These are phyloP conservation scores for Brachyptera risi DNA, from an alignment of 2,888 invertebrate genomes.

Conservation along the genomic window DNA sequence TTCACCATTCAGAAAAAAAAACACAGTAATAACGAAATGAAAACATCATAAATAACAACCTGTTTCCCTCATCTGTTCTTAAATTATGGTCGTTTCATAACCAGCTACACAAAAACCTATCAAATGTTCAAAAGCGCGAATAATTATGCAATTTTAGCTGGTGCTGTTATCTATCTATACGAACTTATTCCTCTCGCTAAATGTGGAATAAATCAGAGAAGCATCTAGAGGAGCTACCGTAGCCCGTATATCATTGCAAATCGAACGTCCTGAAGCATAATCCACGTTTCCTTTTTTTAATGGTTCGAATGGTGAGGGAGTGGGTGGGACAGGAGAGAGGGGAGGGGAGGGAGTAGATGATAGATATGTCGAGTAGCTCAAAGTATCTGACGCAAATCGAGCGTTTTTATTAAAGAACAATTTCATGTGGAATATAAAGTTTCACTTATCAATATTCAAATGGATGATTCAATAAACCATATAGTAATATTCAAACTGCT, in stretches of 20 bases:
- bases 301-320: not conserved
- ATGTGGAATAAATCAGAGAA: not conserved
- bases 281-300: constrained; percentile 17
- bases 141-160: constrained; percentile 8
- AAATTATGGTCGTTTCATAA: constrained; percentile 1
- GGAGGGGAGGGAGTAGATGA: too few relatives aligned
- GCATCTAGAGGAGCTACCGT: not conserved
- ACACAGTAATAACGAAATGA: too few relatives aligned
- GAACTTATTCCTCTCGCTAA: not conserved
- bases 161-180: not conserved
- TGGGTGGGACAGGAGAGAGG: too few relatives aligned
- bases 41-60: constrained; percentile 8
- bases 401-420: too few relatives aligned
- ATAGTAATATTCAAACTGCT: too few relatives aligned
- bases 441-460: too few relatives aligned
- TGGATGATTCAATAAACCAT: too few relatives aligned
- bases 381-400: too few relatives aligned
- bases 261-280: constrained; percentile 13
- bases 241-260: constrained; percentile 16
- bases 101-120: constrained; percentile 10
- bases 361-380: too few relatives aligned
- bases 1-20: too few relatives aligned
- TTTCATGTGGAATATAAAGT: too few relatives aligned
- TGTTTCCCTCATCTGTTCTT: not conserved
- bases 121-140: constrained; percentile 15